A percentile compares a stretch with the other conserved stretches of the same genome.
Conservation (phyloP, 2,888 invertebrate genomes). For the Coecobrya sp. region DNA sequence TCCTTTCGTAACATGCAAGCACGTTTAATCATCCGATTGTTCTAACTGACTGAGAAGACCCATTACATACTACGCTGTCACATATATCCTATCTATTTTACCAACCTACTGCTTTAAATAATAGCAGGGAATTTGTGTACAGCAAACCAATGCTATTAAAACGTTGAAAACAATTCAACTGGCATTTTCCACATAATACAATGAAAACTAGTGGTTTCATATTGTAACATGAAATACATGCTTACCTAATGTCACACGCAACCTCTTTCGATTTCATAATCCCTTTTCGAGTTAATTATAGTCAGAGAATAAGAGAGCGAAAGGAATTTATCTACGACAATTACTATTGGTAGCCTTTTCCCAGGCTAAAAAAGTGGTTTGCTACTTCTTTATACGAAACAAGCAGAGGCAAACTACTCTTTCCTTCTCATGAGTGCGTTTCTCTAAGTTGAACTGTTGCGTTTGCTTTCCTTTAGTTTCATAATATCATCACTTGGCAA, state of each 20-base stretch:
- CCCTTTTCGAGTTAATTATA: constrained; percentile 71
- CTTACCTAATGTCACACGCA: constrained; percentile 68
- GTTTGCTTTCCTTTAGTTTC: not conserved
- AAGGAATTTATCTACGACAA: constrained; percentile 42
- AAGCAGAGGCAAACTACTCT: not conserved
- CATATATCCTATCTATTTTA: no score
- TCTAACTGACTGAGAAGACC: no score
- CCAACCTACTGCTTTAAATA: no score
- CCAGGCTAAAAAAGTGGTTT: not conserved
- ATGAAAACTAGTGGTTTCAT: not conserved
- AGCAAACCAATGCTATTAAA: not conserved
- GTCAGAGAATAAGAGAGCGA: constrained; percentile 41
- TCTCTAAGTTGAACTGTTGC: constrained; percentile 56
- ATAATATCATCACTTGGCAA: not conserved
- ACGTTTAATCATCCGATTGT: no score
- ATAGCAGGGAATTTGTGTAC: no score
- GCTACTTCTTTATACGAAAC: not conserved
- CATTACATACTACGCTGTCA: no score
- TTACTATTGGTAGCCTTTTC: not conserved
- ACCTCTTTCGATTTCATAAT: constrained; percentile 50
- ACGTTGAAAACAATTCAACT: not conserved
- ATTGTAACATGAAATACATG: not conserved
- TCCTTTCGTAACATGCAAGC: no score
- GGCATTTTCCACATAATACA: not conserved
- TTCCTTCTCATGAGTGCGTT: constrained; percentile 25